Base-by-base conservation (phyloP, 2,797 vertebrate genomes). In the Poecilia gillii region DNA sequence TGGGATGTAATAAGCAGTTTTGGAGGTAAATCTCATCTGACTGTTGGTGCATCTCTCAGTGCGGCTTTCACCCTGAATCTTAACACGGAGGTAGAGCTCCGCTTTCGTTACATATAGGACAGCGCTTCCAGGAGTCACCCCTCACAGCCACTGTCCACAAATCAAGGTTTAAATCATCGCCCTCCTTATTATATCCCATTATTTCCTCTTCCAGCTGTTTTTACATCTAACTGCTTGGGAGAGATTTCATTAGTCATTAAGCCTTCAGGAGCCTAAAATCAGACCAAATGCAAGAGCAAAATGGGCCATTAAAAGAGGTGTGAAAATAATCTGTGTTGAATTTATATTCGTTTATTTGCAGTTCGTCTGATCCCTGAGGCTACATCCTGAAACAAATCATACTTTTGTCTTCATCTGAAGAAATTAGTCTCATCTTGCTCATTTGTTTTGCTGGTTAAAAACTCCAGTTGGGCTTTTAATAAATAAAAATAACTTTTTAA, bases 61-160 rank as follows among this genome's bases (percentile, higher is more conserved):
- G 75, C 74, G 66, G 47, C 73, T 72, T 88, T 88, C 84, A 81
- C 71, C 76, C 79, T 80, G 49, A 62, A 71, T 82, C 68, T 74
- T 25, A 53, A 57, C 76, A 25, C 73, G 33, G 62, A 79, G 81
- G 75, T 55, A 77, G 57, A 41, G 46, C 55, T 84, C 75, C 64
- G 76, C 57, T 46, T 33, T 88, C 45, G 78, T 80, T 85, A 74
- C 75, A 75, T 78, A 43, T 41, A 72, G 68, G 73, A 49, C 43
- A 51, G 36, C 23, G 82, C 47, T 76, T 87, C 73, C 64, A 51
- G 68, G 31, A 79, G 31, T 55, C 36, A 72, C 71, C 51, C 75
- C 73, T 86, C 20, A 66, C 73, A 53, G 72, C 31, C 39, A 39
- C 36, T 74, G 74, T 75, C 36, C 43, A 47, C 16, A 25, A 84